Base-by-base conservation (phyloP, 2,797 vertebrate species). In the Schizothorax lantsangensis region DNA sequence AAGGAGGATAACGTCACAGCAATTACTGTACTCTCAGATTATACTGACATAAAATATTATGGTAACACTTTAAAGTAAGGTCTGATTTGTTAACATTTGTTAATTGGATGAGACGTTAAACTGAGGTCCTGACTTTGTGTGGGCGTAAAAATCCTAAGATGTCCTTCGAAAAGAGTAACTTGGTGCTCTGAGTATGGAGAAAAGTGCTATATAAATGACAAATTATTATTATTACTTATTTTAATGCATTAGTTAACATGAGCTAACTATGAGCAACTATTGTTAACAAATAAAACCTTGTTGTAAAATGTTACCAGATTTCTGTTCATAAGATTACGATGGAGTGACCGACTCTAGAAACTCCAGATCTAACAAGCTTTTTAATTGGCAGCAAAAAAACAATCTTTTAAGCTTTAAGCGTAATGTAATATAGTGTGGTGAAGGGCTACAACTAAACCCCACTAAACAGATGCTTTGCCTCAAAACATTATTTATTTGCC, bases 401-500 rank as follows among this genome's bases (percentile, higher is more conserved):
- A 47, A 49, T 49, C 52, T 43, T 43, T 43, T 43, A 6, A 47
- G 59, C 15, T 77, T 57, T 69, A n/a, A 69, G 47, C 26, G 5
- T 30, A 64, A 77, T 26, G 7, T 49, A 40, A 40, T 17, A 7
- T 54, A 66, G 43, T 68, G 66, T 72, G 26, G 52, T 26, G 52
- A 85, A 85, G 68, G 84, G 77, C 77, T 85, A 80, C 78, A 80
- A 72, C 77, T 80, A 72, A 84, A 62, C 36, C 40, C 66, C 26
- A 62, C 59, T 73, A 80, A 80, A 57, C 74, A 36, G 14, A 79
- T 40, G 75, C 52, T 86, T 83, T 26, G 66, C 79, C 84, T 79
- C 57, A 78, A 86, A 79, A 82, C 15, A 52, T 72, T 88, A 81
- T 82, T 82, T 77, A 86, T 83, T 86, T 82, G 57, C 79, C 62